These are phyloP conservation scores for Antheraea yamamai DNA, from an alignment of 2,888 invertebrate species.

Conservation along the genomic window DNA sequence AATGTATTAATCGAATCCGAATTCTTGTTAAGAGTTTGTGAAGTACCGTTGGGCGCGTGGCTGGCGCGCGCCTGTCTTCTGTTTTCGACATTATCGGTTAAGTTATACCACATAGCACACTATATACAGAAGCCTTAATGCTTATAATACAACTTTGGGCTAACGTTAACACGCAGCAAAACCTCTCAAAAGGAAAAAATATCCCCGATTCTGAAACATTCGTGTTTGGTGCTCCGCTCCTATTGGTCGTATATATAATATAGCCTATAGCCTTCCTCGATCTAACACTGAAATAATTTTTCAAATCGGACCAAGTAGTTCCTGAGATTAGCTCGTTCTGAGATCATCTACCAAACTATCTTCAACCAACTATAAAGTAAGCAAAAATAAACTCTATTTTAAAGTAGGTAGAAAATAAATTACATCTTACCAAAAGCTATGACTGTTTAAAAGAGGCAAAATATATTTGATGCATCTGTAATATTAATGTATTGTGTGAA, in stretches of 20 bases:
- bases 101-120: conserved; percentile 14
- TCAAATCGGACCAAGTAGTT: too few species aligned
- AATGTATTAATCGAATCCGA: conserved; percentile 62
- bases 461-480: conserved; percentile 15
- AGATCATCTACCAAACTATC: not conserved
- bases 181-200: too few species aligned
- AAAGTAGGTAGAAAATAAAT: not conserved
- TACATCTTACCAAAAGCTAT: not conserved
- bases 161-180: too few species aligned
- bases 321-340: too few species aligned
- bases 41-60: conserved; percentile 69
- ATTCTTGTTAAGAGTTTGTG: conserved; percentile 60
- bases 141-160: not conserved
- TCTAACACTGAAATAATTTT: too few species aligned
- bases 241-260: too few species aligned
- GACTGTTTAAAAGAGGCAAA: not conserved
- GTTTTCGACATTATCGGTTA: conserved; percentile 23
- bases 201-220: too few species aligned
- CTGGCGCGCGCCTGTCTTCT: conserved; percentile 50
- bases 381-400: not conserved
- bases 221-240: too few species aligned
- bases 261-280: too few species aligned
- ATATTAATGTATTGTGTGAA: conserved; percentile 12
- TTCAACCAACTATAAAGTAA: not conserved
- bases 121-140: conserved; percentile 15